Base-by-base conservation (phyloP, 2,888 invertebrate genomes). In the Parthenolecanium corni region DNA sequence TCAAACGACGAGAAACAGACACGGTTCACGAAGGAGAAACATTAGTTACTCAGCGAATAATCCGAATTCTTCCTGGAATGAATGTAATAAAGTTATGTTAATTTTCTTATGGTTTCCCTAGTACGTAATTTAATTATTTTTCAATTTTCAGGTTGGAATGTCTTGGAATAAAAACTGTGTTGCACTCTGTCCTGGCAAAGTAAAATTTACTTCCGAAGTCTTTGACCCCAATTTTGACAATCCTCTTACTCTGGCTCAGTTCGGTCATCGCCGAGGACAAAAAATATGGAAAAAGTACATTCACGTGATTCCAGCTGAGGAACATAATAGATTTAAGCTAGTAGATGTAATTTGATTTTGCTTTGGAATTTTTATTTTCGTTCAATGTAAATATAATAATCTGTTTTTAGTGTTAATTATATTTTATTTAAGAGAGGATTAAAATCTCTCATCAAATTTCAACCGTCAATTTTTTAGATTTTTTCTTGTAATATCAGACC, bases 131-230 rank as follows among this genome's bases (percentile, higher is more conserved):
- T 38, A 9, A 40, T 2, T 2, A 40, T n/a, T n/a, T n/a, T n/a
- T n/a, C n/a, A n/a, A n/a, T n/a, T n/a, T n/a, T 47, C 72, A 92
- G 92, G 92, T 91, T 69, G 89, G 88, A 0, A 80, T 89, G 68
- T 88, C 86, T 3, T 78, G 77, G 62, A 84, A 90, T 71, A 85
- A 85, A 0, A 86, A 86, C 1, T 73, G 94, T 1, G 87, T 81
- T 75, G 91, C 94, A 0, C 76, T 89, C 72, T 82, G 83, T 69
- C 77, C 84, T 47, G 94, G 94, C 0, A 80, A 76, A 70, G 90
- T 94, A 0, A 74, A 83, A 18, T 78, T 93, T 0, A 87, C 90
- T 0, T 87, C 87, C 74, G 94, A 94, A 71, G 81, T 83, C 70
- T 79, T 85, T 61, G 82, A 89, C 65, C 85, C 85, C 0, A 80